Base-by-base conservation (phyloP, 2,888 invertebrate genomes). In the Lochmaea capreae region DNA sequence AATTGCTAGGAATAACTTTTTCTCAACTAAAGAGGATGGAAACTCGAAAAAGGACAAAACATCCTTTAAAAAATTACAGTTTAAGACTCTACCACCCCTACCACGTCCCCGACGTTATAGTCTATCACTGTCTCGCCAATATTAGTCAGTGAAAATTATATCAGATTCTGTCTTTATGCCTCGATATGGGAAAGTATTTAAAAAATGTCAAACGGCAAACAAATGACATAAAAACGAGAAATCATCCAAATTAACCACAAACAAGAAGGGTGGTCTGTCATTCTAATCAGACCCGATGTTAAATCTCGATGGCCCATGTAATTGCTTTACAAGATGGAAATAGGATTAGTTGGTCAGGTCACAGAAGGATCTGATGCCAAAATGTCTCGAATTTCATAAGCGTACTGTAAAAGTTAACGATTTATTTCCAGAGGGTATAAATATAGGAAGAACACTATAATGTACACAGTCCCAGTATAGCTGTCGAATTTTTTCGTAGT, bases 221-320 rank as follows among this genome's bases (percentile, higher is more conserved):
- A 39, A 39, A 61, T 39, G 61, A 46, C 12, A 9, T 43, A 12
- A 16, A 62, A 52, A 69, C 49, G 61, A 61, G 49, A 62, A 62
- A 63, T 67, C 59, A 70, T 70, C 62, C 12, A 70, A 65, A 69
- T 73, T 62, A 66, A 67, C 74, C 67, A 67, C 63, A 65, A 18
- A 49, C 74, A 33, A 65, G 58, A 54, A 52, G 74, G 74, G 74
- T 74, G 74, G 74, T 74, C 74, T 65, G 49, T 71, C 59, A 61
- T 18, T 66, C 49, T 52, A 33, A 61, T 66, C 67, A 61, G 62
- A 57, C 65, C 63, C 67, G 71, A 71, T 68, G 67, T 71, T 65
- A 71, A 65, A 67, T 58, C 62, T 70, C 67, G 67, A 16, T 66
- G 70, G 74, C 54, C 74, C 74, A 71, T 74, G 71, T 71, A 74